phyloP scores from a whole-genome alignment of 1,140 invertebrate genomes.

The Bombus sibiricus region DNA sequence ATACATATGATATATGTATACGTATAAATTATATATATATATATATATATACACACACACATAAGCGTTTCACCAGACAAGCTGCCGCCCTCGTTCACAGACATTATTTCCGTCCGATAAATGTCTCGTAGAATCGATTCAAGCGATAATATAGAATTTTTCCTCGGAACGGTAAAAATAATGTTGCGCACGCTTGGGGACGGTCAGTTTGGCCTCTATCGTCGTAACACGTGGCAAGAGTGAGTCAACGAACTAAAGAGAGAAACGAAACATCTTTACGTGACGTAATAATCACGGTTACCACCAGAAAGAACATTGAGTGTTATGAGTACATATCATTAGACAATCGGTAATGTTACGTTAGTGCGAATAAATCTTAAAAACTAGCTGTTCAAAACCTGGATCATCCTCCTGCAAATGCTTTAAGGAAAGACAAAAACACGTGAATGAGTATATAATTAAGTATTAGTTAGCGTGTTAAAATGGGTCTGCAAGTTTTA shows the following conservation, averaged over 20 bases:
- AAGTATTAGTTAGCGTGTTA: conserved; percentile 75
- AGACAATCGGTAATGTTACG: conserved; percentile 73
- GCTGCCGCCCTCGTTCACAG: conserved; percentile 54
- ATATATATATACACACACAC: conserved; percentile 48
- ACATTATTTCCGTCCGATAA: conserved; percentile 59
- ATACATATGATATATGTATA: neutral
- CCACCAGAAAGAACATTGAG: conserved; percentile 78
- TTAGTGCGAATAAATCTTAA: conserved; percentile 80
- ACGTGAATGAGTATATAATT: conserved; percentile 75
- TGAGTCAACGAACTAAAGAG: conserved; percentile 75
- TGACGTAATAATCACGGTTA: conserved; percentile 76
- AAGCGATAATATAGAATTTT: neutral
- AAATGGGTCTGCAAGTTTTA: conserved; percentile 66
- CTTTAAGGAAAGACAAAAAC: conserved; percentile 82
- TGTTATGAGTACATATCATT: conserved; percentile 77
- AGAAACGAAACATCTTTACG: conserved; percentile 75
- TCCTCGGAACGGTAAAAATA: conserved; percentile 40
- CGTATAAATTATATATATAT: conserved; percentile 18
- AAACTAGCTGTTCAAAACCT: conserved; percentile 82
- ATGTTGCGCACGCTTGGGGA: conserved; percentile 42
- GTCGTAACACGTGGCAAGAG: conserved; percentile 78
- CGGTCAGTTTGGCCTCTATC: conserved; percentile 69
- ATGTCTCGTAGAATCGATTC: neutral
- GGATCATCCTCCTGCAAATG: conserved; percentile 83
- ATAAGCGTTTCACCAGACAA: conserved; percentile 66